A percentile compares a stretch with the other conserved stretches of the same genome.
These are phyloP conservation scores for Bos indicus DNA, from an alignment of 2,113 vertebrate species.

Conservation along the genomic window DNA sequence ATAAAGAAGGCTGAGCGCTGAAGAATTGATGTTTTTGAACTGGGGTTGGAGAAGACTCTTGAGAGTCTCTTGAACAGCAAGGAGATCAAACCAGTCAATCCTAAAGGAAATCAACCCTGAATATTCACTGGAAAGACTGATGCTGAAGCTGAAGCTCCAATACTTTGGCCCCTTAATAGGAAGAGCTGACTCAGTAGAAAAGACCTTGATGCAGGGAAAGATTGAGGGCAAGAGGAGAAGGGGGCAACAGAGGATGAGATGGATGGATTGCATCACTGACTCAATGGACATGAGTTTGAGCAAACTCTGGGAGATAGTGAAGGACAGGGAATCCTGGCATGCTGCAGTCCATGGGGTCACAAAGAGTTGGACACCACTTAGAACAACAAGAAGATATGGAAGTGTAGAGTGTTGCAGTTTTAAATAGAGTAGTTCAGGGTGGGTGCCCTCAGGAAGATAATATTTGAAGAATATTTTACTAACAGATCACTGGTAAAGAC, in stretches of 20 bases:
- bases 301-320: not conserved
- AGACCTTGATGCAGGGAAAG: not conserved
- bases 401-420: not conserved
- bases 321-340: not conserved
- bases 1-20: not conserved
- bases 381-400: not conserved
- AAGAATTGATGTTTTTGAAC: not conserved
- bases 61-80: not conserved
- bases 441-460: not conserved
- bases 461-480: not conserved
- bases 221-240: not conserved
- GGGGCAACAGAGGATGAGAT: not conserved
- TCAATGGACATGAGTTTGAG: not conserved
- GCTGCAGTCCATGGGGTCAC: not conserved
- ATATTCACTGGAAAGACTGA: not conserved
- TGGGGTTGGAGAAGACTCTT: not conserved
- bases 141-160: not conserved
- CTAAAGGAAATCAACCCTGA: not conserved
- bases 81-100: not conserved
- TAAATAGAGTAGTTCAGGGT: not conserved
- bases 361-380: not conserved
- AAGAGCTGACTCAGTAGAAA: not conserved
- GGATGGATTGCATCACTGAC: not conserved
- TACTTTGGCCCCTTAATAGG: not conserved
- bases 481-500: not conserved